Conservation (phyloP, 2,797 vertebrate genomes). For the Takifugu rubripes region DNA sequence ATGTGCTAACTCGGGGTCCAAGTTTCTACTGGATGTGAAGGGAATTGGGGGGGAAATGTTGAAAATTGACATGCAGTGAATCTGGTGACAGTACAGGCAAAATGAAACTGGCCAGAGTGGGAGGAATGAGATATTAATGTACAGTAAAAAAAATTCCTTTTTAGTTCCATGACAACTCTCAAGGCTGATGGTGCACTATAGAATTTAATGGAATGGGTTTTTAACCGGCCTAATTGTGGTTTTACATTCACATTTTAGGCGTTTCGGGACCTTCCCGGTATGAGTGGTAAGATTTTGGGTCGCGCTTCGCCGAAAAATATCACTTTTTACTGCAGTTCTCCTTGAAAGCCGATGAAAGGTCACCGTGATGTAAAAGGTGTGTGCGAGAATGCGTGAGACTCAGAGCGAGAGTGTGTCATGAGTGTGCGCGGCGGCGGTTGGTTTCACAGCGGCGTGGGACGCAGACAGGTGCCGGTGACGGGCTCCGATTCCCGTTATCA, state of each 20-base stretch:
- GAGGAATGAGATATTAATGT: neutral
- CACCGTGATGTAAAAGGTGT: slow-evolving; percentile 50
- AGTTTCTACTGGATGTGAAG: too few species aligned
- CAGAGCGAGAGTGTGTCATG: slow-evolving; percentile 79
- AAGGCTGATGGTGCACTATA: neutral
- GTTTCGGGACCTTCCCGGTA: neutral
- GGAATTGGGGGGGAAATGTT: too few species aligned
- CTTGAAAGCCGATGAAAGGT: slow-evolving; percentile 56
- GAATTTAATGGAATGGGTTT: neutral
- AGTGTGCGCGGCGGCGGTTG: slow-evolving; percentile 69
- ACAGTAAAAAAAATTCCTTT: neutral
- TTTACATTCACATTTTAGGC: too few species aligned
- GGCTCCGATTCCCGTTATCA: slow-evolving; percentile 64
- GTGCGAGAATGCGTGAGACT: slow-evolving; percentile 61
- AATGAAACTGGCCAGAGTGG: neutral
- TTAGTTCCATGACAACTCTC: neutral
- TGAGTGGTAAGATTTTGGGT: slow-evolving; percentile 1
- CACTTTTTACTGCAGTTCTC: slow-evolving; percentile 7
- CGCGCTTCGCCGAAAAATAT: neutral
- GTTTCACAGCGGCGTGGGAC: slow-evolving; percentile 68
- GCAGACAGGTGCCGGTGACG: slow-evolving; percentile 31
- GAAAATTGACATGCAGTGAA: too few species aligned
- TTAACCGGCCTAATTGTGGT: too few species aligned
- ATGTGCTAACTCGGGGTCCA: too few species aligned
- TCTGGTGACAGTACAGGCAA: neutral